Percentiles rank a stretch among this genome's conserved stretches.
These are phyloP conservation scores for Trissonchulus latispiculum DNA, from an alignment of 2,888 invertebrate genomes.

Conservation along the genomic window DNA sequence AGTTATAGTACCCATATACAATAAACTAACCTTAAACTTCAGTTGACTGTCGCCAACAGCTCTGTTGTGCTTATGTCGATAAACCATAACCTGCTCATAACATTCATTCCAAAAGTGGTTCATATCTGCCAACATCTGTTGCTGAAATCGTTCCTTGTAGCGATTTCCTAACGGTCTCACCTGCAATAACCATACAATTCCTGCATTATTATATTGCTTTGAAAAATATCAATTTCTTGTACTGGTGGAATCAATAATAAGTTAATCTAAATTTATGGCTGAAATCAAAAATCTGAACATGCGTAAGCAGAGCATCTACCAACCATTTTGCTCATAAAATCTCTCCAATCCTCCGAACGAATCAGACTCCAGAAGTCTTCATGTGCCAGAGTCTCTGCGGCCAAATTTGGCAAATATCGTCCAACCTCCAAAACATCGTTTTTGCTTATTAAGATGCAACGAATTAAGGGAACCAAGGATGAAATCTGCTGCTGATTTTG, in stretches of 20 bases:
- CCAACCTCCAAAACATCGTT: conserved; percentile 42
- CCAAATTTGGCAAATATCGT: conserved; percentile 36
- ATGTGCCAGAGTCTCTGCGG: neutral
- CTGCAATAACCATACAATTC: too few relatives aligned
- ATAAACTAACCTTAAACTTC: conserved; percentile 49
- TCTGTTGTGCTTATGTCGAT: conserved; percentile 52
- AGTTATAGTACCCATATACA: too few relatives aligned
- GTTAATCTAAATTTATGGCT: too few relatives aligned
- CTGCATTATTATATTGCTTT: too few relatives aligned
- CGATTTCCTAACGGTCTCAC: conserved; percentile 52
- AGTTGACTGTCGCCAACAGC: conserved; percentile 54
- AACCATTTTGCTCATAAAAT: conserved; percentile 43
- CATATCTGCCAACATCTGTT: conserved; percentile 41
- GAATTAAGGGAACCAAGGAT: conserved; percentile 55
- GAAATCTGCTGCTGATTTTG: neutral
- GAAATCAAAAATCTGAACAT: too few relatives aligned
- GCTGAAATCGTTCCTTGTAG: conserved; percentile 47
- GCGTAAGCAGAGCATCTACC: too few relatives aligned
- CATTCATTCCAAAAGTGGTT: conserved; percentile 56
- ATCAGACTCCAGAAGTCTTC: conserved; percentile 1
- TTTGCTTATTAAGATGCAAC: conserved; percentile 54
- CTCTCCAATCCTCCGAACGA: conserved; percentile 22
- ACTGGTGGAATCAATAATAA: too few relatives aligned
- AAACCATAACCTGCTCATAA: conserved; percentile 54
- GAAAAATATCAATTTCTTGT: too few relatives aligned